Evolutionary conservation across 2,113 vertebrate genomes (phyloP).

Genomic region (Sapayoa aenigma): DNA sequence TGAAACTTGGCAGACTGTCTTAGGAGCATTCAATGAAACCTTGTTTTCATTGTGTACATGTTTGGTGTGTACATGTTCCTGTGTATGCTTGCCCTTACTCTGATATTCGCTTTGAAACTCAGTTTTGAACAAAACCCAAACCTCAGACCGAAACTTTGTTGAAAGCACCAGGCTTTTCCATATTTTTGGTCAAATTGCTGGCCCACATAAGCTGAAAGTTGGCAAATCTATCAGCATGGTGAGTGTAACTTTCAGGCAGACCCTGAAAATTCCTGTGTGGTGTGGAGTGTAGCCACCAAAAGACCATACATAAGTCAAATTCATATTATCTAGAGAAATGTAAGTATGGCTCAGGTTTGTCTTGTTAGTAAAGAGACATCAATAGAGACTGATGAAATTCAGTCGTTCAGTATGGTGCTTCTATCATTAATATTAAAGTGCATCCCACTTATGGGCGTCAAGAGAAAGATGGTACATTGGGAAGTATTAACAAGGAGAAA

Average conservation of each 20-base stretch:
- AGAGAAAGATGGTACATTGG: not conserved
- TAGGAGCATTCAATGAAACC: not conserved
- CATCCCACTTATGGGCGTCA: not conserved
- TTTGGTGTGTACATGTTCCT: not conserved
- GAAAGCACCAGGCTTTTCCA: not conserved
- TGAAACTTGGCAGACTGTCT: not conserved
- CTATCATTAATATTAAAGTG: not conserved
- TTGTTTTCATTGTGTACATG: slow-evolving; percentile 16
- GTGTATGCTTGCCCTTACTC: not conserved
- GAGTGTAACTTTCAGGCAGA: not conserved
- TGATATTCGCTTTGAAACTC: not conserved
- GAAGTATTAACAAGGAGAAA: not conserved
- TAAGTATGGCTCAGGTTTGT: not conserved
- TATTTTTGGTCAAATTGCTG: not conserved
- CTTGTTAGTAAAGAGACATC: not conserved
- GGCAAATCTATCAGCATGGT: not conserved
- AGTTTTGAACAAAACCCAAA: not conserved
- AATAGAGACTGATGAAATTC: not conserved
- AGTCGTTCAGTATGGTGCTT: not conserved
- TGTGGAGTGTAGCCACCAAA: not conserved
- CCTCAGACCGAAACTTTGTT: not conserved
- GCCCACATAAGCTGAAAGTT: not conserved
- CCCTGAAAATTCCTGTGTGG: not conserved
- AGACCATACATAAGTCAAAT: not conserved
- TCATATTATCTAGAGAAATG: not conserved